A percentile compares a stretch with the other conserved stretches of the same genome.
phyloP scores from a whole-genome alignment of 1,140 invertebrate genomes.

The Papilio dardanus region DNA sequence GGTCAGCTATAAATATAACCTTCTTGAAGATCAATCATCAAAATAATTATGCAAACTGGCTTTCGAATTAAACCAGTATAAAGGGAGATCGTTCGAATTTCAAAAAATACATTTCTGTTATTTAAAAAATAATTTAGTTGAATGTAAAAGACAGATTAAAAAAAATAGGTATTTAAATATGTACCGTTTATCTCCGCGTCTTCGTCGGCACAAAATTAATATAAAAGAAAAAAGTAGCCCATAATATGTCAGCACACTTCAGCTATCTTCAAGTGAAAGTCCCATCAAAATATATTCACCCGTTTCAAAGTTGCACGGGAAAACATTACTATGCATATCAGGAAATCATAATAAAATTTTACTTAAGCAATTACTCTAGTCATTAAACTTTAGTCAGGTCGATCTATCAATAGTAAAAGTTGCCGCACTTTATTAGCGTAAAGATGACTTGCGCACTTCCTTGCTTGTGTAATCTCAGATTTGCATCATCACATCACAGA shows the following conservation, averaged over 20 bases:
- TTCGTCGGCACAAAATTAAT: too few relatives aligned
- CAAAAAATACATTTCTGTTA: not conserved
- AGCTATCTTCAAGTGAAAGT: too few relatives aligned
- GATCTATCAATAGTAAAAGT: slow-evolving; percentile 11
- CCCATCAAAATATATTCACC: too few relatives aligned
- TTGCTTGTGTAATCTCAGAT: slow-evolving; percentile 13
- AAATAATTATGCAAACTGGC: slow-evolving; percentile 26
- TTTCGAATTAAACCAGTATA: slow-evolving; percentile 24
- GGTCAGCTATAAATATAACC: slow-evolving; percentile 7
- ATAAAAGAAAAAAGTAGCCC: too few relatives aligned
- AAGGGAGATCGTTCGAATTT: not conserved
- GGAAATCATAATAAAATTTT: not conserved
- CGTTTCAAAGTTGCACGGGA: too few relatives aligned
- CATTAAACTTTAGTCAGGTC: slow-evolving; percentile 1
- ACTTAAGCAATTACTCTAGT: not conserved
- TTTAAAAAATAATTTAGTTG: not conserved
- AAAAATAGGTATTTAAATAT: too few relatives aligned
- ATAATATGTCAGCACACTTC: too few relatives aligned
- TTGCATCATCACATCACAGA: slow-evolving; percentile 3
- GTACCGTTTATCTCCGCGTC: too few relatives aligned
- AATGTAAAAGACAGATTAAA: too few relatives aligned
- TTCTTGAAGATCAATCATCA: slow-evolving; percentile 24
- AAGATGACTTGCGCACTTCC: slow-evolving; percentile 22
- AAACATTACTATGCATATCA: not conserved
- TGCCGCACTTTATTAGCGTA: not conserved